These are phyloP conservation scores for Phylloscopus collybita DNA, from an alignment of 2,797 vertebrate species.

Conservation along the genomic window DNA sequence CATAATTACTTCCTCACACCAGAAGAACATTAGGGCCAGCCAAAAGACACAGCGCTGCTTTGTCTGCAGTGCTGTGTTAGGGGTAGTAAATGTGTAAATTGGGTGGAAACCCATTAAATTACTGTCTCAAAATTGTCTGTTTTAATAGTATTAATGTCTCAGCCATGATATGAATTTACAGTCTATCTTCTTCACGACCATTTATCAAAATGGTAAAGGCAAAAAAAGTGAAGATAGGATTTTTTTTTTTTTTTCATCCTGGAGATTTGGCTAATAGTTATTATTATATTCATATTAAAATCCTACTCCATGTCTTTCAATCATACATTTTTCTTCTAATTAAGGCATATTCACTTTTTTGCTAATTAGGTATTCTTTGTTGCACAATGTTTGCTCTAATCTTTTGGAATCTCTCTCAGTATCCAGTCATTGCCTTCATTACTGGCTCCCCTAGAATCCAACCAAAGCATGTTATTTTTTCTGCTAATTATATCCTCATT, in stretches of 20 bases:
- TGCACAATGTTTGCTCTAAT: slow-evolving; percentile 85
- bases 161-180: not conserved
- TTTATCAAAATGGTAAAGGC: not conserved
- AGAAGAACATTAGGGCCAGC: not conserved
- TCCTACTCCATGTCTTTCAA: slow-evolving; percentile 71
- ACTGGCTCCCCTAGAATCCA: slow-evolving; percentile 80
- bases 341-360: slow-evolving; percentile 80
- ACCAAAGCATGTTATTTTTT: slow-evolving; percentile 83
- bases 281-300: slow-evolving; percentile 65
- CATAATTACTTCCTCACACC: not conserved
- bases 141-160: not conserved
- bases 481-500: slow-evolving; percentile 87
- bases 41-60: not conserved
- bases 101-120: slow-evolving; percentile 3
- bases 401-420: slow-evolving; percentile 83
- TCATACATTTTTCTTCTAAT: slow-evolving; percentile 77
- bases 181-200: not conserved
- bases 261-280: slow-evolving; percentile 21
- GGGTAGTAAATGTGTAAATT: slow-evolving; percentile 26
- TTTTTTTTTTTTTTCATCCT: not conserved
- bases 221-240: not conserved
- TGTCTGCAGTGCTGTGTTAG: not conserved
- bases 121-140: slow-evolving; percentile 10
- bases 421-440: slow-evolving; percentile 83
- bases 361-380: slow-evolving; percentile 86